These are phyloP conservation scores for Leucania comma DNA, from an alignment of 2,888 invertebrate genomes.

Conservation along the genomic window DNA sequence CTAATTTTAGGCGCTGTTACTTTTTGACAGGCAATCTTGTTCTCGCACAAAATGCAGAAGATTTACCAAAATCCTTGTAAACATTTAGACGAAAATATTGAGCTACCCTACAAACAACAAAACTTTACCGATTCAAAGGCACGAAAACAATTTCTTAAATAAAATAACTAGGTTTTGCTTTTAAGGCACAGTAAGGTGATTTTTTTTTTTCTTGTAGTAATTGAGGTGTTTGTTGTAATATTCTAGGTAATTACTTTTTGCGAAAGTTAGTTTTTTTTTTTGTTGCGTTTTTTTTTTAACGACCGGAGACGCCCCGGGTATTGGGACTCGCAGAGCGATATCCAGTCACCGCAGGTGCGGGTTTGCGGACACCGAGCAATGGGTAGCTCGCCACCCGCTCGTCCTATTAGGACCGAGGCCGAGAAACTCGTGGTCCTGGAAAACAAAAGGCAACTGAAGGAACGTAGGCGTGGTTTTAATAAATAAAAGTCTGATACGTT, in stretches of 20 bases:
- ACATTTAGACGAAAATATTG: not conserved
- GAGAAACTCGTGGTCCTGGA: no score
- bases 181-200: not conserved
- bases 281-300: not conserved
- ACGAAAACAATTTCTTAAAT: conserved; percentile 8
- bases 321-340: no score
- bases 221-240: conserved; percentile 4
- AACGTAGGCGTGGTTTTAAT: no score
- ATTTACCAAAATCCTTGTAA: not conserved
- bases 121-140: conserved; percentile 17
- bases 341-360: no score
- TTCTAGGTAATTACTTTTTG: conserved; percentile 6
- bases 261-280: not conserved
- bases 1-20: conserved; percentile 1
- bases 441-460: no score
- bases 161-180: conserved; percentile 30
- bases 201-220: not conserved
- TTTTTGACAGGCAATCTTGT: not conserved
- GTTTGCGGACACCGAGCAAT: no score
- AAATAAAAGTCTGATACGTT: no score
- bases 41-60: not conserved
- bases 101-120: conserved; percentile 4
- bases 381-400: no score
- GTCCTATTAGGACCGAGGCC: no score
- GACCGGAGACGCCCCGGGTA: no score